A percentile compares a stretch with the other conserved stretches of the same genome.
These are phyloP conservation scores for Tetropium fuscum DNA, from an alignment of 2,888 invertebrate species.

Conservation along the genomic window DNA sequence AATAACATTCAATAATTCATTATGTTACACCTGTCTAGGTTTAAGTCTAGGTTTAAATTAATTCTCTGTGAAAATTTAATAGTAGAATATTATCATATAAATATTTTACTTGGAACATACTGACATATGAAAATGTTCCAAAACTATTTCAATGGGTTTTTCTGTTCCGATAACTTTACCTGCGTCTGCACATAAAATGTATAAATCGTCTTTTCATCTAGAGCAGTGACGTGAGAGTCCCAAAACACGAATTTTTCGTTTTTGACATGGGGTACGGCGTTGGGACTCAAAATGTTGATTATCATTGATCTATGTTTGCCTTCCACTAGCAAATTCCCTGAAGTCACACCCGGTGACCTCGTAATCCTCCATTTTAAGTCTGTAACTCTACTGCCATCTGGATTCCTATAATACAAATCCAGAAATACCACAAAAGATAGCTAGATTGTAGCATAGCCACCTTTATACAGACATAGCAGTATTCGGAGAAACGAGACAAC, in stretches of 20 bases:
- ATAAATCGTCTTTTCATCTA: background rate
- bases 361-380: constrained; percentile 7
- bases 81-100: too few species aligned
- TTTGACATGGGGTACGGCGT: constrained; percentile 12
- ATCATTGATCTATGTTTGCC: background rate
- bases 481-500: too few species aligned
- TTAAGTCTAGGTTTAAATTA: too few species aligned
- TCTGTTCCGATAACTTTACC: too few species aligned
- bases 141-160: too few species aligned
- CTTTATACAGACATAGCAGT: too few species aligned
- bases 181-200: background rate
- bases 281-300: constrained; percentile 4
- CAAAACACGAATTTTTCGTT: background rate
- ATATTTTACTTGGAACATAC: too few species aligned
- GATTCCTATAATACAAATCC: background rate
- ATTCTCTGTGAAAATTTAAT: too few species aligned
- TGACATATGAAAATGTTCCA: too few species aligned
- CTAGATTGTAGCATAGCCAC: constrained; percentile 19
- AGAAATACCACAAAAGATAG: background rate
- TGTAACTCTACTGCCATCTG: background rate
- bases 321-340: constrained; percentile 1
- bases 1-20: too few species aligned
- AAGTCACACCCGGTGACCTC: background rate
- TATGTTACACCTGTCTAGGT: too few species aligned
- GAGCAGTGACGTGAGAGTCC: background rate